Evolutionary conservation across 1,140 invertebrate species (phyloP).

Genomic region (Aphidius gifuensis): DNA sequence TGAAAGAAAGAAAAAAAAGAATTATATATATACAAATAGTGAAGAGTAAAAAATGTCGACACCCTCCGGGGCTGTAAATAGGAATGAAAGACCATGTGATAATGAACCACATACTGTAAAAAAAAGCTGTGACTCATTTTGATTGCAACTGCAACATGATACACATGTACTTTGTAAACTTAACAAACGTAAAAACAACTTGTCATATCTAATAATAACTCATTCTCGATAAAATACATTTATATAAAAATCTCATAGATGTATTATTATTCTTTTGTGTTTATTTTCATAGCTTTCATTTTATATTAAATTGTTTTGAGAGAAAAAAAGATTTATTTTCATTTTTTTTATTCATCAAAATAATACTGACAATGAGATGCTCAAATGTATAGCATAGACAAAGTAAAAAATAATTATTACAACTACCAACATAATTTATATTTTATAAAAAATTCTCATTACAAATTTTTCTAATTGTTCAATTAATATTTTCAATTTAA

Average conservation of each 20-base stretch:
- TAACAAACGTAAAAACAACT: conserved; percentile 3
- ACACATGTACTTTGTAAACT: background rate
- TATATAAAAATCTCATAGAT: background rate
- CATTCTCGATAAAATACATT: background rate
- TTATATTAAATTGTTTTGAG: too few relatives aligned
- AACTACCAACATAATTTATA: too few relatives aligned
- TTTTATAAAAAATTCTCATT: too few relatives aligned
- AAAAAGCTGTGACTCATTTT: background rate
- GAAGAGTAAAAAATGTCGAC: background rate
- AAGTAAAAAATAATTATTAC: too few relatives aligned
- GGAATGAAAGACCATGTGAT: conserved; percentile 2
- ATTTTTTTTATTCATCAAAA: too few relatives aligned
- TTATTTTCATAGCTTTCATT: too few relatives aligned
- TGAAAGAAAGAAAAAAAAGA: background rate
- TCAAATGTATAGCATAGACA: too few relatives aligned
- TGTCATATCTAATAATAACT: conserved; percentile 5
- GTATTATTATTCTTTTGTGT: background rate
- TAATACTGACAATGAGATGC: too few relatives aligned
- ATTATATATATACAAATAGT: too few relatives aligned
- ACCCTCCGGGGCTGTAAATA: conserved; percentile 9
- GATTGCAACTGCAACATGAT: conserved; percentile 14
- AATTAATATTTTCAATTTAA: conserved; percentile 22
- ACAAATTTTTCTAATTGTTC: background rate
- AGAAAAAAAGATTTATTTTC: too few relatives aligned
- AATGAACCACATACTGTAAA: background rate